Base-by-base conservation (phyloP, 2,113 vertebrate species). In the Megalops atlanticus region DNA sequence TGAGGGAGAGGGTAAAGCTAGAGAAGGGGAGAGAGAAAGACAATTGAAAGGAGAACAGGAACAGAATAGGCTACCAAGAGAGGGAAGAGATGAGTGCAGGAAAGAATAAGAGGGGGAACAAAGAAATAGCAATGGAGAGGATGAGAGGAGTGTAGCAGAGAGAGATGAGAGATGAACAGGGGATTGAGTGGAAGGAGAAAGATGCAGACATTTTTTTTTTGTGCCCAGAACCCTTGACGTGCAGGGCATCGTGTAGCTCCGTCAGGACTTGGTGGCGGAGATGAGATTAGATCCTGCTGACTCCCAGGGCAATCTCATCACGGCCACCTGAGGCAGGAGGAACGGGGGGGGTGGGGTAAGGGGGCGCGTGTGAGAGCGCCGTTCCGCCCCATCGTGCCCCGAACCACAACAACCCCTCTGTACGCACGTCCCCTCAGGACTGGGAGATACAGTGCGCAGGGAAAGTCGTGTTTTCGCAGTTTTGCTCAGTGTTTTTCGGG, bases 291-390 rank as follows among this genome's bases (percentile, higher is more conserved):
- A 79, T 84, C 45, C 78, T 71, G 41, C 10, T 31, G 18, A 35
- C 21, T 1, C 35, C 16, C 8, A 36, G 41, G 52, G 43, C 70
- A 43, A 86, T 78, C 86, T 80, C 78, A 80, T 47, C 40, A 77
- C 87, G 85, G 84, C 86, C 86, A 90, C 90, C 86, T 89, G 85
- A 87, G 90, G 83, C 82, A 80, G 82, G 81, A 87, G 89, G 85
- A 90, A 86, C 31, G 81, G 75, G 45, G 75, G 45, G 24, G 58
- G 58, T 4, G 6, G 14, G 43, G 84, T 82, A n/a, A n/a, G n/a
- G n/a, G n/a, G n/a, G n/a, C n/a, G 90, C 92, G 91, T 91, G 91
- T 87, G 85, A 78, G 87, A 88, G 84, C 58, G 4, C 52, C 40
- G 84, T 88, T 86, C 74, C 24, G 81, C 85, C 87, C 82, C 43